Conservation (phyloP, 2,797 vertebrate species). For the Natrix natrix region DNA sequence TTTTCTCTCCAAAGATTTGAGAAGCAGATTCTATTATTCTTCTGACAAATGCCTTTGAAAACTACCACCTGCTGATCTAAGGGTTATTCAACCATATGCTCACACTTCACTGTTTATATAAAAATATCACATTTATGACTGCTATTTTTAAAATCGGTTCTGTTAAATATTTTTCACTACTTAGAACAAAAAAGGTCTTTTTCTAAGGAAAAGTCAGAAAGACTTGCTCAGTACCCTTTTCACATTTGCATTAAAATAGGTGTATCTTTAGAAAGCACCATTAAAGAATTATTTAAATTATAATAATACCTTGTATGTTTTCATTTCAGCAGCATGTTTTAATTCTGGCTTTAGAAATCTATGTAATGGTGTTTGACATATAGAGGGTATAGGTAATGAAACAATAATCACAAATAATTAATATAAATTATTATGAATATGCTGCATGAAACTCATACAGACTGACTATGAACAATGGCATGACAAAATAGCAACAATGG, state of each 20-base stretch:
- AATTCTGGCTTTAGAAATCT: slow-evolving; percentile 13
- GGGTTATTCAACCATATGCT: slow-evolving; percentile 1
- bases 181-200: background rate
- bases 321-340: background rate
- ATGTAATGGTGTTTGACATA: background rate
- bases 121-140: slow-evolving; percentile 13
- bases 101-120: background rate
- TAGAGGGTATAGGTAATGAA: background rate
- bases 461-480: background rate
- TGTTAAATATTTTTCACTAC: slow-evolving; percentile 1
- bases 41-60: slow-evolving; percentile 18
- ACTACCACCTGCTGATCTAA: slow-evolving; percentile 11
- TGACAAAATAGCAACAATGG: background rate
- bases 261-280: background rate
- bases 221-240: background rate
- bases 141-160: background rate
- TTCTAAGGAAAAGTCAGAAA: slow-evolving; percentile 6
- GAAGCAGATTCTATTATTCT: background rate
- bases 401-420: background rate
- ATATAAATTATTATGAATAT: background rate
- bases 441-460: background rate
- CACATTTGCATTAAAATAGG: background rate
- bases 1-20: slow-evolving; percentile 7
- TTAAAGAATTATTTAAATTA: background rate
- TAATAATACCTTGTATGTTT: background rate